phyloP scores from a whole-genome alignment of 2,888 invertebrate species.

The Imbricaverruca yamaguchii region DNA sequence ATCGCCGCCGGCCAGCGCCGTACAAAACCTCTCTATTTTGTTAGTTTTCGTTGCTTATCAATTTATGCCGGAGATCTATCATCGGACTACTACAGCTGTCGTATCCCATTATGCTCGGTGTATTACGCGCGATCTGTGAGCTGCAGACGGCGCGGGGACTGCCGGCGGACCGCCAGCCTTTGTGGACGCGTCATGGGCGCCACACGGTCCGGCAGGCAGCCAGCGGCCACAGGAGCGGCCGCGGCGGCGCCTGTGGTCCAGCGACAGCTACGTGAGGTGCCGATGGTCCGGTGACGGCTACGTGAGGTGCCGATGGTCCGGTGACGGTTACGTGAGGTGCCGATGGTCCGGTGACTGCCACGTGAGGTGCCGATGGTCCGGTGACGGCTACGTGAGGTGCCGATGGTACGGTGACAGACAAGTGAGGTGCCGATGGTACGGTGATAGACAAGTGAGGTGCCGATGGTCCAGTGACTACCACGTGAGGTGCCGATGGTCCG shows the following conservation, averaged over 20 bases:
- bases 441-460: too few species aligned
- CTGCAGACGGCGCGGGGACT: not conserved
- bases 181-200: not conserved
- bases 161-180: not conserved
- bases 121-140: slow-evolving; percentile 3
- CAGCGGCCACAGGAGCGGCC: not conserved
- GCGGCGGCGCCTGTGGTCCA: not conserved
- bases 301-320: too few species aligned
- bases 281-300: too few species aligned
- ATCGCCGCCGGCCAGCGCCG: not conserved
- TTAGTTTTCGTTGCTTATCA: slow-evolving; percentile 20
- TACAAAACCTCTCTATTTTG: slow-evolving; percentile 8
- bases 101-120: not conserved
- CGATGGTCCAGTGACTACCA: too few species aligned
- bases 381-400: too few species aligned
- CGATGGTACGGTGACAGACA: too few species aligned
- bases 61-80: slow-evolving; percentile 16
- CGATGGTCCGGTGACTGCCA: too few species aligned
- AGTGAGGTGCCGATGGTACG: too few species aligned
- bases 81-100: slow-evolving; percentile 11
- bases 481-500: too few species aligned
- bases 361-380: too few species aligned
- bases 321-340: too few species aligned
- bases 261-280: not conserved
- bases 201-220: too few species aligned